Conservation (phyloP, 2,113 vertebrate species). For the Apteryx mantelli region DNA sequence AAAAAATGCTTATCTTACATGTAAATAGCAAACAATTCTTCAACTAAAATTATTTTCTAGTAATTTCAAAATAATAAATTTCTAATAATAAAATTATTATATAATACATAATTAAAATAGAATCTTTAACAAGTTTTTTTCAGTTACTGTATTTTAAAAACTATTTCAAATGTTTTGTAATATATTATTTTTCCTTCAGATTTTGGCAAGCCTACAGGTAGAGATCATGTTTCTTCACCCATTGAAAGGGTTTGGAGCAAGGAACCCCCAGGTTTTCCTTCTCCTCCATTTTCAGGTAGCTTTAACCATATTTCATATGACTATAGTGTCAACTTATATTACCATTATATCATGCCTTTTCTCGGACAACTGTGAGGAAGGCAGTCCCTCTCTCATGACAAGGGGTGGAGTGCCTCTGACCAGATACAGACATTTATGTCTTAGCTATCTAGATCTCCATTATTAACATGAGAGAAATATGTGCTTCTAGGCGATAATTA, state of each 20-base stretch:
- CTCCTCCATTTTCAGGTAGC: background rate
- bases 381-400: accelerated
- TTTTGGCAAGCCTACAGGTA: background rate
- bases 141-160: background rate
- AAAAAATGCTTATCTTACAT: background rate
- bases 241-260: background rate
- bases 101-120: background rate
- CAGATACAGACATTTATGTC: accelerated
- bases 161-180: background rate
- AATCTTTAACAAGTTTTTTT: background rate
- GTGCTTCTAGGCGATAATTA: background rate
- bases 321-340: background rate
- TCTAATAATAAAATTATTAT: background rate
- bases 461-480: background rate
- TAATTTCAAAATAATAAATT: background rate
- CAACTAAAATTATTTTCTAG: background rate
- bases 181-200: background rate
- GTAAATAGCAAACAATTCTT: background rate
- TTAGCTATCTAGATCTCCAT: background rate
- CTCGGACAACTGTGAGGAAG: background rate
- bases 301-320: background rate
- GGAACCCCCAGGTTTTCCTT: background rate
- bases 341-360: accelerated
- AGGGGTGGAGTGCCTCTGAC: background rate
- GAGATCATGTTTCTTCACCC: background rate